Evolutionary conservation across 2,888 invertebrate genomes (phyloP), one percentile per base, ranked within the genome.

Genomic region (Tipula helvola): DNA sequence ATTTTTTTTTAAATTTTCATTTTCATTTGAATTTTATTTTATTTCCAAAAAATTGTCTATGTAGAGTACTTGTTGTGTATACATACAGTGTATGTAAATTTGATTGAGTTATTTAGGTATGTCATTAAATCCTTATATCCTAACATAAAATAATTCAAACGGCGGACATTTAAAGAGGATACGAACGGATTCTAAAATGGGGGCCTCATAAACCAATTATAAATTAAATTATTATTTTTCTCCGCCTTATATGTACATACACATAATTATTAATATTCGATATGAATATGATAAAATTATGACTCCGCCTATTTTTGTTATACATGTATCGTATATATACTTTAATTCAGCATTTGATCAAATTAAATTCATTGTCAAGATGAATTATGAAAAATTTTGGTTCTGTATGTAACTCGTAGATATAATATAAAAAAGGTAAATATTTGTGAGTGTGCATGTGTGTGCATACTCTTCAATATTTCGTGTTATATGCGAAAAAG

Each of bases 21-120:
- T 71, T 71, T 71, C 71, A 71, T 71, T 71, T 71, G 71, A 71
- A 71, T 71, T 71, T 71, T 71, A 71, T 71, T 71, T 71, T 71
- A 52, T 52, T 52, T 52, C 71, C 71, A 71, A 71, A 57, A 52
- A 57, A 57, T 57, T 57, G n/a, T 57, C 52, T 57, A 57, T 57
- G 52, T 57, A 16, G 52, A 16, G 52, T 57, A 57, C n/a, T n/a
- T 16, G 52, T 16, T 71, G 12, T 28, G 0, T 10, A 12, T 52
- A 8, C 28, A 71, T 10, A 28, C n/a, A 3, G n/a, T 5, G 3
- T 71, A 71, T 71, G 71, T 71, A 71, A 28, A 71, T 7, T 71
- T 71, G 71, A 71, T 71, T 71, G 71, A 71, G 71, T 71, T 71
- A 71, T 71, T 0, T 52, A 52, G 52, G 28, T 28, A 28, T 71